Evolutionary conservation across 2,888 invertebrate genomes (phyloP).

Genomic region (Orthosia cruda): DNA sequence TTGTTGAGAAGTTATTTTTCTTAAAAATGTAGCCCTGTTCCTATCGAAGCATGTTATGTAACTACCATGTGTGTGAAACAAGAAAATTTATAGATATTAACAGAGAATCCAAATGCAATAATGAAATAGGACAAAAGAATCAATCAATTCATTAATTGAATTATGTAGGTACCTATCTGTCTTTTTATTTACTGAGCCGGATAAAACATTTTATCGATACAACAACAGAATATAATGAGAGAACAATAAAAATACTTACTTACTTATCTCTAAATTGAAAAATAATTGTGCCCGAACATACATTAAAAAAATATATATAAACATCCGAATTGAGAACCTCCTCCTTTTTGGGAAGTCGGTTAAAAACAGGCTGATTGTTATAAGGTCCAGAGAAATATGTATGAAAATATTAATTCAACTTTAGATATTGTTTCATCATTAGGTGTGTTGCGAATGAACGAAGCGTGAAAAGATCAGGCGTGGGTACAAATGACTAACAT

Average conservation of each 20-base stretch:
- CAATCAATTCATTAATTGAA: not conserved
- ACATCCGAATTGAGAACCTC: too few species aligned
- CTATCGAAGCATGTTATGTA: not conserved
- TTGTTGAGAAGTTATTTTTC: not conserved
- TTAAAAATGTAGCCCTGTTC: not conserved
- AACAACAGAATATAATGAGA: not conserved
- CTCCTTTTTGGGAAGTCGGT: too few species aligned
- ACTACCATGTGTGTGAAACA: not conserved
- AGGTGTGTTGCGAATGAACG: not conserved
- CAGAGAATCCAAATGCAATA: not conserved
- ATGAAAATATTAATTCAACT: not conserved
- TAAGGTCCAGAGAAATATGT: not conserved
- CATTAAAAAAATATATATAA: too few species aligned
- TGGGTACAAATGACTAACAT: conserved; percentile 8
- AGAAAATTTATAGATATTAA: too few species aligned
- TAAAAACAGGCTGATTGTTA: not conserved
- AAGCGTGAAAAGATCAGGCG: conserved; percentile 21
- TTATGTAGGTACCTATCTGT: not conserved
- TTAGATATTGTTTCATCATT: not conserved
- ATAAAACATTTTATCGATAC: not conserved
- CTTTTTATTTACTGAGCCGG: not conserved
- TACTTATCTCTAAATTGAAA: not conserved
- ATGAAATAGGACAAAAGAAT: not conserved
- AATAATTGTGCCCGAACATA: too few species aligned
- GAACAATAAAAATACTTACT: not conserved